Evolutionary conservation across 2,113 vertebrate species (phyloP), one percentile per base, ranked within the genome.

Genomic region (Chunga burmeisteri): DNA sequence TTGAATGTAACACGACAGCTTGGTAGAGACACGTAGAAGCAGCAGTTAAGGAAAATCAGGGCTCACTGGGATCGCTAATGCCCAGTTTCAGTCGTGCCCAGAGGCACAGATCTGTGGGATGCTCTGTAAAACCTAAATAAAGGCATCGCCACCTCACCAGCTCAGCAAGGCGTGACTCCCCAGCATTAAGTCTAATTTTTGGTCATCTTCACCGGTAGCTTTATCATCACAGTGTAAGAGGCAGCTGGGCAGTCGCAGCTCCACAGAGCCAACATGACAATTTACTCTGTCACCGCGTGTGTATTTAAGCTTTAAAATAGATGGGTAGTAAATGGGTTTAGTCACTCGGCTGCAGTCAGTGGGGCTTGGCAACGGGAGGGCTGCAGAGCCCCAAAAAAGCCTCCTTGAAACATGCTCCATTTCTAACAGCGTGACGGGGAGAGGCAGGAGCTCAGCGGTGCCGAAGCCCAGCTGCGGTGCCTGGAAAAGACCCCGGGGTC

Each of bases 21-120:
- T 2, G 1, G 66, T 7, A 44, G 38, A 42, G 21, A 55, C 13
- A 17, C 0, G 9, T 3, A 44, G 40, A 74, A 65, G 65, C 0
- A 72, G 63, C 16, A 32, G 34, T 5, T 29, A 13, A 79, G 62
- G 65, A 47, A 50, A 82, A 6, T 2, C 7, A 4, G 74, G 22
- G 29, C 56, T 46, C 19, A 32, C 25, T n/a, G 86, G 80, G 40
- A 52, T 26, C 0, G 0, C 73, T 40, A 3, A 23, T 13, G 52
- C 32, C 46, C 32, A 13, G 36, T 52, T 78, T 32, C 16, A 34
- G 59, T 7, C 0, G 0, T 32, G 36, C 52, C 16, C 29, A 42
- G 36, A 3, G 6, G 68, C 32, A 34, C 20, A 10, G 38, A 40
- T 26, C 10, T 36, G 25, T 17, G 59, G 81, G 84, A 32, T 38